Percentiles rank a stretch among this genome's conserved stretches.
These are phyloP conservation scores for Phenganax stokvisi DNA, from an alignment of 92 coral and sea anemone genomes.

Conservation along the genomic window DNA sequence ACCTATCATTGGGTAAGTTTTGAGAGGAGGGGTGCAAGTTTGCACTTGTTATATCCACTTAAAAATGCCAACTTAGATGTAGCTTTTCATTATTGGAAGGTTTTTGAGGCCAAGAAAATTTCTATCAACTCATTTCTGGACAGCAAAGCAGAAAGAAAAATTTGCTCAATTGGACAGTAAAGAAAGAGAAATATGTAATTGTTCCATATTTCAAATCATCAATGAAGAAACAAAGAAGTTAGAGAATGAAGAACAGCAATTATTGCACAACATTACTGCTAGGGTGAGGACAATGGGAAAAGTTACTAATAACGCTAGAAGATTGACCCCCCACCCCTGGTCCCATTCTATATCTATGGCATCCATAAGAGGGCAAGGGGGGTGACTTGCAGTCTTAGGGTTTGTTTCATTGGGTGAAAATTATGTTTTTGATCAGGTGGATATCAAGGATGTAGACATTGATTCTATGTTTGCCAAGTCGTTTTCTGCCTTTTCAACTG, in stretches of 20 bases:
- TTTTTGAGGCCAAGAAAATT: slow-evolving; percentile 81
- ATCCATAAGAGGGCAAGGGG: no score
- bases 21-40: background rate
- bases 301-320: slow-evolving; percentile 44
- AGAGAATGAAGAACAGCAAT: slow-evolving; percentile 61
- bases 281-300: slow-evolving; percentile 51
- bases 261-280: slow-evolving; percentile 58
- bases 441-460: slow-evolving; percentile 45
- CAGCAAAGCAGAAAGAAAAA: slow-evolving; percentile 68
- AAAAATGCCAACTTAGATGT: background rate
- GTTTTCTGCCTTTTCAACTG: slow-evolving; percentile 61
- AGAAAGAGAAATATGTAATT: slow-evolving; percentile 55
- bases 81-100: slow-evolving; percentile 33
- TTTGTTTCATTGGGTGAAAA: background rate
- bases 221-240: slow-evolving; percentile 5
- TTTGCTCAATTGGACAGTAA: slow-evolving; percentile 58
- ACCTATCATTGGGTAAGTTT: slow-evolving; percentile 91
- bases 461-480: slow-evolving; percentile 64
- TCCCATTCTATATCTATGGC: no score
- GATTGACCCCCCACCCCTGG: slow-evolving; percentile 27
- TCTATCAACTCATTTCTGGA: slow-evolving; percentile 90
- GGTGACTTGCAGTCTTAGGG: no score
- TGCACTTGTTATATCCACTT: no score
- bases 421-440: background rate
- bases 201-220: slow-evolving; percentile 54